Base-by-base conservation (phyloP, 1,140 invertebrate genomes). In the Scaptomyza hsui region DNA sequence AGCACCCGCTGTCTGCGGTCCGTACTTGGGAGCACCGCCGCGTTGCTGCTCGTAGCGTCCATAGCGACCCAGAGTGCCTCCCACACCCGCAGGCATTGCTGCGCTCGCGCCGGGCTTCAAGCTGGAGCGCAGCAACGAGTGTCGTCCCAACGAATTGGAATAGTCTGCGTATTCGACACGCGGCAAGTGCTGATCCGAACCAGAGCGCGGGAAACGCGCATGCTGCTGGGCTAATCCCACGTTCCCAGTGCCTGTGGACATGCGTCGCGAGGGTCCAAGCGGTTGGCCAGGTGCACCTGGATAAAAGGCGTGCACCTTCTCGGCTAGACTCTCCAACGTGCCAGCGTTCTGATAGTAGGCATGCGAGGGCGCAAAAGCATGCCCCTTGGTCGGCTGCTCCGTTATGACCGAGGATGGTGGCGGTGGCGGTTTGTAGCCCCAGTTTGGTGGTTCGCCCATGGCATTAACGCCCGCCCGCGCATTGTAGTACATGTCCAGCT, bases 301-400 rank as follows among this genome's bases (percentile, higher is more conserved):
- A 91, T 96, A 96, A 91, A 96, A 96, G 44, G 96, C 96, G 90
- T 97, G 96, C 48, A 97, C 96, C 93, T 97, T 97, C 91, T 98
- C 97, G 0, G 97, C 96, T 2, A 98, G 93, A 81, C 96, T 97
- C 90, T 98, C 97, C 49, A 97, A 90, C 0, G 97, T 98, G 7
- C 90, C 91, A 0, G 91, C 91, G 89, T 97, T 97, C n/a, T 97
- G 96, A 91, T 97, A 97, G 13, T 94, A 95, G 26, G 96, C 94
- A 81, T 97, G 96, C 72, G 94, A 95, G 3, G 94, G 94, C 67
- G 96, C 96, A 90, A 97, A 97, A 41, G 96, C 95, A 44, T 95
- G 94, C 1, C 95, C 94, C 88, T 97, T 97, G 9, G 97, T 86
- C 0, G 97, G 96, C 85, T 97, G 97, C 89, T 98, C 96, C 1